Evolutionary conservation across 2,888 invertebrate species (phyloP), one percentile per base, ranked within the genome.

Genomic region (Scaptomyza flava): DNA sequence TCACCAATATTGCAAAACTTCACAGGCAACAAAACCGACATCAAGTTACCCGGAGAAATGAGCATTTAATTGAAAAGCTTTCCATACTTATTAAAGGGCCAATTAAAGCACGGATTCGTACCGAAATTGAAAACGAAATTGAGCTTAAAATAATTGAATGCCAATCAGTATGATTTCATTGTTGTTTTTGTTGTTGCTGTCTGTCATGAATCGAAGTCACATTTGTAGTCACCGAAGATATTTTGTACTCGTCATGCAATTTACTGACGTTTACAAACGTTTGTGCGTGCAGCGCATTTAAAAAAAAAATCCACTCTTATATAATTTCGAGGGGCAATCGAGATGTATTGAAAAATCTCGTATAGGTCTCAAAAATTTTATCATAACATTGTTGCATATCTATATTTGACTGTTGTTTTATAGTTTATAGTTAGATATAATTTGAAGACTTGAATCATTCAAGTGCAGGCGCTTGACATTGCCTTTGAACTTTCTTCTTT

Each of bases 71-170:
- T 71, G 38, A 71, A 64, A 41, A 33, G 65, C 54, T 43, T 53
- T 47, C 36, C 36, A 69, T 53, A 75, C 61, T 69, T 58, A 72
- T 59, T 66, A 61, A 66, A 47, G 48, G 14, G 31, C 27, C 20
- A 46, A 45, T 62, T 38, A 56, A 51, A n/a, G 33, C 48, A n/a
- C 43, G 9, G 38, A 53, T 61, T 14, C 56, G 61, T 45, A 41
- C 30, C 17, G 11, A 43, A 41, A 42, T 42, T 27, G 38, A 62
- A 41, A 27, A 36, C n/a, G 42, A 45, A 41, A 61, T 31, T 9
- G 20, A 17, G 47, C 23, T 43, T 59, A 61, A 59, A 57, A 75
- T 68, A 80, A 81, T 85, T 80, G 85, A 75, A 68, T 84, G 72
- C 38, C 82, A 81, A 56, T 77, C 42, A 74, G 41, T 45, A 14